These are phyloP conservation scores for Leucophora obtusa DNA, from an alignment of 2,888 invertebrate genomes.

Conservation along the genomic window DNA sequence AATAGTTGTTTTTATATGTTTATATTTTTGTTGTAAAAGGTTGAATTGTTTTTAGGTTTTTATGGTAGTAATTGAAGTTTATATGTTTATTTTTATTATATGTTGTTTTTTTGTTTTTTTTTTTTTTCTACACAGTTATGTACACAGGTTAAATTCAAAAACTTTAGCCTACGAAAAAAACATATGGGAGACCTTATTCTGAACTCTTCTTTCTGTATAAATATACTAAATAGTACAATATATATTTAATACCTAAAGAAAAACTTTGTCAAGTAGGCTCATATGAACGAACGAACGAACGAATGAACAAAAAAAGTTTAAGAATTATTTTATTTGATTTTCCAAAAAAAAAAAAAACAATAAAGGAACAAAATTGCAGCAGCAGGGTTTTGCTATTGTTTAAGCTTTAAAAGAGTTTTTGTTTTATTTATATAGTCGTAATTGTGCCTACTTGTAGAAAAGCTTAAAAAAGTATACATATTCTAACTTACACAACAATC, in stretches of 20 bases:
- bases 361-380: slow-evolving; percentile 23
- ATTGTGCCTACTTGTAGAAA: slow-evolving; percentile 32
- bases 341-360: slow-evolving; percentile 16
- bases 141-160: slow-evolving; percentile 35
- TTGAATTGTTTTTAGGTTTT: slow-evolving; percentile 49
- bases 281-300: neutral
- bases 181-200: neutral
- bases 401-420: slow-evolving; percentile 25
- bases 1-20: slow-evolving; percentile 65
- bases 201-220: neutral
- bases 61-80: slow-evolving; percentile 52
- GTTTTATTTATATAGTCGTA: slow-evolving; percentile 13
- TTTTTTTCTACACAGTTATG: slow-evolving; percentile 10
- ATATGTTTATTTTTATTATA: slow-evolving; percentile 42
- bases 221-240: slow-evolving; percentile 6
- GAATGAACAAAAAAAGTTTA: slow-evolving; percentile 28
- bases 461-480: slow-evolving; percentile 5
- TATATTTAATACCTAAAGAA: slow-evolving; percentile 41
- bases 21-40: slow-evolving; percentile 15
- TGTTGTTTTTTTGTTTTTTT: neutral
- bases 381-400: slow-evolving; percentile 34
- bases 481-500: neutral
- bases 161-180: neutral
- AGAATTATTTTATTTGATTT: slow-evolving; percentile 51
- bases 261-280: slow-evolving; percentile 50